Evolutionary conservation across 2,113 vertebrate species (phyloP), one percentile per base, ranked within the genome.

Genomic region (Gracilinanus agilis): DNA sequence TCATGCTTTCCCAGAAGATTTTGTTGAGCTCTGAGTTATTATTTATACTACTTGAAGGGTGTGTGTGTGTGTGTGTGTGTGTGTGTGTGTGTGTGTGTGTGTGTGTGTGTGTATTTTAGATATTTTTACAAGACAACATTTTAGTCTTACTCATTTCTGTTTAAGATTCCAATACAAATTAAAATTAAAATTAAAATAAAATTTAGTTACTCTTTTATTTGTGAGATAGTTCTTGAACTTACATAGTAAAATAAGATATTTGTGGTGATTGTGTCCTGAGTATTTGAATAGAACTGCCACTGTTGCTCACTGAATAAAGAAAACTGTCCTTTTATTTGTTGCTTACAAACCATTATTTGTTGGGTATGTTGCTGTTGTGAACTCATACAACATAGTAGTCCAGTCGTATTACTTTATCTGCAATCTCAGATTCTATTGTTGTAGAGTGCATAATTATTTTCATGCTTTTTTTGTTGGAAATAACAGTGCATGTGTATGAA

Each of bases 391-490:
- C 3, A 34, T 94, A 93, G 75, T 75, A 92, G 90, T 96, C 94
- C 29, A 92, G 24, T 54, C 94, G 90, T 89, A 56, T 92, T 93
- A 75, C 61, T 91, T 55, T 92, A 92, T 13, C 19, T 91, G 27
- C 88, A 92, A 8, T 95, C 92, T 96, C 95, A 96, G 44, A 91
- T 88, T 44, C 91, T 93, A 83, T 91, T 92, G 61, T 75, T 90
- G 56, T 54, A 83, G 90, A 75, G 89, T 92, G 40, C 56, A 24
- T 88, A 44, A 92, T 95, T 95, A 92, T 44, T 0, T 91, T 9
- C 56, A 89, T 96, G 94, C 9, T 92, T 24, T 56, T 95, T 96
- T 49, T 3, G 56, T 88, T 94, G 56, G 90, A 90, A 54, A 54
- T 93, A 55, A 75, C 92, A 90, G 29, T 94, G 55, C 88, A 90